These are phyloP conservation scores for Cardiocondyla obscurior DNA, from an alignment of 1,140 invertebrate species.

Conservation along the genomic window DNA sequence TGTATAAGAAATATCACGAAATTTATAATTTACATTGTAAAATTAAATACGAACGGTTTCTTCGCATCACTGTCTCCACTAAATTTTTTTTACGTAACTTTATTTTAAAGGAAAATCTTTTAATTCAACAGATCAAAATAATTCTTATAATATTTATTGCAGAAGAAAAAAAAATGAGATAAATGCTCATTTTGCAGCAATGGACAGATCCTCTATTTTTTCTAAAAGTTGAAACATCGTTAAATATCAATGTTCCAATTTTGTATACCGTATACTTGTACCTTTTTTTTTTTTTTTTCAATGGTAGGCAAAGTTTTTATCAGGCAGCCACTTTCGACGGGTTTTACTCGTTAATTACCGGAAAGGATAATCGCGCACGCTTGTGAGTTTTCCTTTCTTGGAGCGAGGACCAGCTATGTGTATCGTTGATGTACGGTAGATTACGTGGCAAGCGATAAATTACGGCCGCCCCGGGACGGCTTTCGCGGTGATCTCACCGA, in stretches of 20 bases:
- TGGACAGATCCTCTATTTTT: background rate
- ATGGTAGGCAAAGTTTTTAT: slow-evolving; percentile 7
- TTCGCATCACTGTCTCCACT: background rate
- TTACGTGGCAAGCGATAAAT: slow-evolving; percentile 55
- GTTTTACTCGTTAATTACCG: slow-evolving; percentile 19
- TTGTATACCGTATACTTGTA: background rate
- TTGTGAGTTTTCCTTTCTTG: slow-evolving; percentile 11
- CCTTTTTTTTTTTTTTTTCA: background rate
- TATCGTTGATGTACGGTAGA: slow-evolving; percentile 44
- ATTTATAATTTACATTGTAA: slow-evolving; percentile 24
- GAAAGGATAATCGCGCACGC: background rate
- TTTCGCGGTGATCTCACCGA: slow-evolving; percentile 8
- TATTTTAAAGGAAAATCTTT: background rate
- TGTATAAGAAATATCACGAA: slow-evolving; percentile 11
- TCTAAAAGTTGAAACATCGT: background rate
- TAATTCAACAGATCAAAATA: background rate
- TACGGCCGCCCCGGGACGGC: slow-evolving; percentile 10
- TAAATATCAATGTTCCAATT: background rate
- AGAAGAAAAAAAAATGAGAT: background rate
- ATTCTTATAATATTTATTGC: background rate
- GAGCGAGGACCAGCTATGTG: background rate
- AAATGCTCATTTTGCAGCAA: background rate
- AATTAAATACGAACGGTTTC: background rate
- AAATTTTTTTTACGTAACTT: background rate
- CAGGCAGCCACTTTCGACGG: background rate